Base-by-base conservation (phyloP, 2,888 invertebrate species). In the Margaritifera margaritifera region DNA sequence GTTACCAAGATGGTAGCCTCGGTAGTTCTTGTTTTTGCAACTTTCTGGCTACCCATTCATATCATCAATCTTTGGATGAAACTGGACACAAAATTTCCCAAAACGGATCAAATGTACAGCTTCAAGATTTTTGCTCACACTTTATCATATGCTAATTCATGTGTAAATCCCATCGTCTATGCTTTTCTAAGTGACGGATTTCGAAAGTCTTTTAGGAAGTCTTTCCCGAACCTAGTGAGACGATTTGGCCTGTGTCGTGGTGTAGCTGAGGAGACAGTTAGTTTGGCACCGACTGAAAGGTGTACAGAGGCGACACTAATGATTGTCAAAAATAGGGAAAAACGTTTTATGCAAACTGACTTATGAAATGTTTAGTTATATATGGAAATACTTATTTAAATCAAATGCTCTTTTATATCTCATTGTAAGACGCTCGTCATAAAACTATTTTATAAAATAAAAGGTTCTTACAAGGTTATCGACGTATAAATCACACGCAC, bases 151-250 rank as follows among this genome's bases (percentile, higher is more conserved):
- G 83, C 84, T 59, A 87, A 83, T 72, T 85, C 86, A 8, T 86
- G 84, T 74, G 83, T 87, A 27, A 87, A 87, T 69, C 87, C 87
- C 5, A 84, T 86, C 54, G 85, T 87, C 25, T 87, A 87, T 73
- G 84, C 84, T 25, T 86, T 86, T 72, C 75, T 87, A 56, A 86
- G 86, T 42, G 87, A 87, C 68, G 85, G 86, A 11, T 87, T 87
- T 71, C 74, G 84, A 19, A 84, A 85, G 67, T 84, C 86, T 0
- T 82, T 86, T 64, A 75, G 79, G n/a, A 84, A 83, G 64, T 83
- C 84, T 5, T 82, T 86, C 58, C 84, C 84, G 2, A 65, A 67
- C 20, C 68, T 84, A 25, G 76, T 71, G 5, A 69, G 70, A 19
- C 69, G 72, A 25, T 80, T 77, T 55, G 66, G 71, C 58, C 74